phyloP scores from a whole-genome alignment of 2,888 invertebrate species.

The Polylopha cassiicola region DNA sequence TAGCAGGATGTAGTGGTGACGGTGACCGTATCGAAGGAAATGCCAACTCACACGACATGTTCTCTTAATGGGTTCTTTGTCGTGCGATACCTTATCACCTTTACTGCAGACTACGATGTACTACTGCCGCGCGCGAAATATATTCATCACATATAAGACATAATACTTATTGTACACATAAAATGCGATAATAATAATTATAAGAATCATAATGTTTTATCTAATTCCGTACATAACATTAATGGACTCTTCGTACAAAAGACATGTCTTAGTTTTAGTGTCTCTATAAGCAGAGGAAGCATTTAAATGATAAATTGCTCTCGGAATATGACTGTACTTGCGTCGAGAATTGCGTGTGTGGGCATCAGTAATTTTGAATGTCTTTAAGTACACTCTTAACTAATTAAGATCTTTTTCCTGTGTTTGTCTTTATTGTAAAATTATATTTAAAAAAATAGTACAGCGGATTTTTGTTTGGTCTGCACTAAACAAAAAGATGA shows the following conservation, averaged over 20 bases:
- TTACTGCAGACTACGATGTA: conserved; percentile 31
- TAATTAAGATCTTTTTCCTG: too few relatives aligned
- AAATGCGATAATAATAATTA: too few relatives aligned
- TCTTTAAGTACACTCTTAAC: conserved; percentile 62
- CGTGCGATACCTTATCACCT: conserved; percentile 68
- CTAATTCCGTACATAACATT: too few relatives aligned
- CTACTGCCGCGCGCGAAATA: background rate
- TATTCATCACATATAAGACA: too few relatives aligned
- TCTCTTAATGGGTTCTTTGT: conserved; percentile 74
- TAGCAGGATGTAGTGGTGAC: conserved; percentile 49
- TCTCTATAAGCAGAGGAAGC: conserved; percentile 65
- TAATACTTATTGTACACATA: conserved; percentile 6
- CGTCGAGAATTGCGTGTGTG: conserved; percentile 62
- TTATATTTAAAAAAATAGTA: too few relatives aligned
- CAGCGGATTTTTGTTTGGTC: too few relatives aligned
- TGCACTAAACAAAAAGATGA: too few relatives aligned
- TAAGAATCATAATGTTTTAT: too few relatives aligned
- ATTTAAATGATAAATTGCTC: conserved; percentile 74
- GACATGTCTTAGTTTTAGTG: conserved; percentile 41
- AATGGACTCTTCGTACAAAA: conserved; percentile 28
- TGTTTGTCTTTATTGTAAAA: too few relatives aligned
- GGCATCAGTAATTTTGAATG: conserved; percentile 41
- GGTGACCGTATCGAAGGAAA: conserved; percentile 70
- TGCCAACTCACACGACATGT: conserved; percentile 66
- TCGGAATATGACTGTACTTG: conserved; percentile 70